Evolutionary conservation across 35 echinoderm and acorn worm species (phyloP), one percentile per base, ranked within the genome.

Genomic region (Antedon bifida): DNA sequence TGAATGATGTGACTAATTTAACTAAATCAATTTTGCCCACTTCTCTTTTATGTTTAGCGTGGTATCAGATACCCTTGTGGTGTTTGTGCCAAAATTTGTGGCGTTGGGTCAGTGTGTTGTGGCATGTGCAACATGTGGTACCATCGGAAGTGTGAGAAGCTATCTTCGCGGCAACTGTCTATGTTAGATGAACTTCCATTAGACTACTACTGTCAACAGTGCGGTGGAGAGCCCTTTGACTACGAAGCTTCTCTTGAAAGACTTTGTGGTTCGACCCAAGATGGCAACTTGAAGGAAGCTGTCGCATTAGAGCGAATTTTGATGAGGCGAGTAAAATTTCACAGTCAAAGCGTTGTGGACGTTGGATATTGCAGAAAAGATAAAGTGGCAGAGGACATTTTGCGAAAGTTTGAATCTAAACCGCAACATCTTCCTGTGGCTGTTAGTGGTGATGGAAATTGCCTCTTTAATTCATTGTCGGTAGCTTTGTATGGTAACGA

Each of bases 391-490:
- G 19, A 64, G 51, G 23, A 12, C 5, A 23, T 26, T 2, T 23
- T 64, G 19, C 5, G 19, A 19, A 7, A 26, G 23, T 64, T 64
- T 64, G 51, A 64, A 26, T 21, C 9, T 2, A 23, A 64, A 16
- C 51, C 51, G 1, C 9, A 64, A 64, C 26, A 12, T 23, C 19
- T 64, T 7, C 83, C 83, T 12, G 64, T 75, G 0, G 7, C 31
- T 75, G 74, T 85, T 30, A 31, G 56, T 7, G 38, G 29, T 16
- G 30, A 86, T 14, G 84, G 76, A 13, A 78, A 86, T 64, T 86
- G 75, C 30, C 77, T 86, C 7, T 86, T 86, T 30, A 86, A 86
- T 55, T 36, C 84, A 23, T 29, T 86, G 5, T 79, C 84, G 0
- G 30, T 86, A 0, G 75, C 35, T 32, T 3, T 79, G 16, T 7